Conservation (phyloP, 2,113 vertebrate genomes). For the Felis catus region F.catus_Fca126_mat1.0 CM031419.1:5459501-5460000, state of each 20-base stretch:
- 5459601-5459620: too few species aligned
- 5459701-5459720: background rate
- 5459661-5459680: too few species aligned
- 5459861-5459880: background rate
- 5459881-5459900: background rate
- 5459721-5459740: background rate
- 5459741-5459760: background rate
- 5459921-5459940: background rate
- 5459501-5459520: too few species aligned
- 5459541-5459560: too few species aligned
- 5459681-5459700: background rate
- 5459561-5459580: too few species aligned
- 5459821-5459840: constrained; percentile 87
- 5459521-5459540: too few species aligned
- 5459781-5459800: constrained; percentile 28
- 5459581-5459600: too few species aligned
- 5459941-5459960: background rate
- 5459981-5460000: background rate
- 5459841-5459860: constrained; percentile 73
- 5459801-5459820: constrained; percentile 80
- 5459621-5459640: too few species aligned
- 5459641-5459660: too few species aligned
- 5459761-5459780: background rate
- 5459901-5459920: background rate
- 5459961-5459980: background rate